Conservation (phyloP, 2,888 invertebrate species). For the Gortyna flavago region DNA sequence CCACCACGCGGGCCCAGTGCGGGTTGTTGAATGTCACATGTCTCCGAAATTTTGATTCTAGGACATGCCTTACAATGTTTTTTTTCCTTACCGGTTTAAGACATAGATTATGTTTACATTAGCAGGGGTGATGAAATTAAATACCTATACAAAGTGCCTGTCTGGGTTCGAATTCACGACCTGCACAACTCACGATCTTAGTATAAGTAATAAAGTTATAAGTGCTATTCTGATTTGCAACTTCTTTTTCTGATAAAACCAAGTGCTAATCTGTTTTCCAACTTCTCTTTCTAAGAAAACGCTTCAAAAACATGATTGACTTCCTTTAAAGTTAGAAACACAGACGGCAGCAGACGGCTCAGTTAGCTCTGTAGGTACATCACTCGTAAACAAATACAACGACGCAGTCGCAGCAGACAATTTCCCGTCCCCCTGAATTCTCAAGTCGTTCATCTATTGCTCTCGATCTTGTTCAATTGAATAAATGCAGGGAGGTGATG, state of each 20-base stretch:
- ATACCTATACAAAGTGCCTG: not conserved
- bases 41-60: not conserved
- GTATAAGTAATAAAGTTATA: not conserved
- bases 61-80: not conserved
- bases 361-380: constrained; percentile 14
- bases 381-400: constrained; percentile 50
- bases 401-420: constrained; percentile 51
- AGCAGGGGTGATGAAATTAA: not conserved
- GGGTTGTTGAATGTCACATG: not conserved
- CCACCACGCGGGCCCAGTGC: not conserved
- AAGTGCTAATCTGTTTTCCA: not conserved
- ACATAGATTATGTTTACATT: too few species aligned
- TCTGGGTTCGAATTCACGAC: not conserved
- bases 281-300: not conserved
- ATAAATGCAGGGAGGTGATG: constrained; percentile 81
- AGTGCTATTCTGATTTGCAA: not conserved
- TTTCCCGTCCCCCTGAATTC: constrained; percentile 70
- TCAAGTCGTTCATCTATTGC: constrained; percentile 82
- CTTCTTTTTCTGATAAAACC: not conserved
- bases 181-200: not conserved
- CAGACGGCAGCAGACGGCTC: constrained; percentile 23
- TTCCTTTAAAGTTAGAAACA: constrained; percentile 14
- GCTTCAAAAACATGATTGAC: constrained; percentile 12
- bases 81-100: not conserved
- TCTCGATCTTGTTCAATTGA: constrained; percentile 86